phyloP scores from a whole-genome alignment of 2,888 invertebrate genomes.

The Lycophotia porphyrea region DNA sequence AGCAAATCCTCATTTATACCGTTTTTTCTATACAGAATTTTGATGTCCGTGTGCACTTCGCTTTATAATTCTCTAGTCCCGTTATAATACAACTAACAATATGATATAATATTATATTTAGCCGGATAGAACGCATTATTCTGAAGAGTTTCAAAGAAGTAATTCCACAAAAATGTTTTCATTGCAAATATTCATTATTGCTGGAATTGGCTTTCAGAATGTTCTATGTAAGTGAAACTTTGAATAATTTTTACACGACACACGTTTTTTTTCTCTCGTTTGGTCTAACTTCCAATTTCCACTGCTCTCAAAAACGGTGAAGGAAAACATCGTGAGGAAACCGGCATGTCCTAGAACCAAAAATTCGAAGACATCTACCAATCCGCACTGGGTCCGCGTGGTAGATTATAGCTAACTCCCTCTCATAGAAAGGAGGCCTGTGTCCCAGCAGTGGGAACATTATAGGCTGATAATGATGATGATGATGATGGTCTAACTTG shows the following conservation, averaged over 20 bases:
- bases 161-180: constrained; percentile 28
- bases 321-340: no score
- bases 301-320: no score
- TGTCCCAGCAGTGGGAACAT: no score
- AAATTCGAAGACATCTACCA: no score
- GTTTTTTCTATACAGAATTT: background rate
- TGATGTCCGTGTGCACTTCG: background rate
- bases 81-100: constrained; percentile 17
- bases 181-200: constrained; percentile 24
- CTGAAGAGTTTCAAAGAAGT: constrained; percentile 11
- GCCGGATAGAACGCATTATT: constrained; percentile 11
- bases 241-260: background rate
- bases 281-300: no score
- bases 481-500: no score
- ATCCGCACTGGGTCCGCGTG: no score
- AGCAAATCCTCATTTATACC: background rate
- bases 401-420: no score
- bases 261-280: no score
- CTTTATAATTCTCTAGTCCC: constrained; percentile 19
- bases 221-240: constrained; percentile 31
- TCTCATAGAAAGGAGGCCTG: no score
- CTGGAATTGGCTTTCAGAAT: constrained; percentile 26
- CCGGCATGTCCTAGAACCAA: no score
- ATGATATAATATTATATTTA: constrained; percentile 31
- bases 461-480: no score